phyloP scores from a whole-genome alignment of 2,797 vertebrate genomes.

The Ammospiza maritima region DNA sequence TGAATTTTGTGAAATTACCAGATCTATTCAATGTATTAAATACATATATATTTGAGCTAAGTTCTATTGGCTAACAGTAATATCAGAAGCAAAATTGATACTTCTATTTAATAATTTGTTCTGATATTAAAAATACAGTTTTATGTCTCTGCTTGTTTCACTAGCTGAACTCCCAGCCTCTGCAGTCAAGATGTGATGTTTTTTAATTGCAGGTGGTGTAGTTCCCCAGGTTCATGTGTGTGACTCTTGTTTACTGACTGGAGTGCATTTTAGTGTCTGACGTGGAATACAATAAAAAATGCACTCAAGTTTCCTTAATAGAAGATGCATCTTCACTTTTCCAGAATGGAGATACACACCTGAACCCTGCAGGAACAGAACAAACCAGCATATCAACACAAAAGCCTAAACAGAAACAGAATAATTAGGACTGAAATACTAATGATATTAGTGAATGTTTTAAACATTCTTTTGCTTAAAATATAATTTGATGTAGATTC shows the following conservation, averaged over 20 bases:
- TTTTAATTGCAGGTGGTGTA: not conserved
- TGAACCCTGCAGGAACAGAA: not conserved
- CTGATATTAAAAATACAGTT: not conserved
- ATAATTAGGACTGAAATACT: not conserved
- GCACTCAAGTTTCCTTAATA: not conserved
- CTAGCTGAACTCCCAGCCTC: not conserved
- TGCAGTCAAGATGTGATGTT: not conserved
- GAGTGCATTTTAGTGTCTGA: not conserved
- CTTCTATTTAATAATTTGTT: not conserved
- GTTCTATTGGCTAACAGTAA: not conserved
- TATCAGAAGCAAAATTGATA: not conserved
- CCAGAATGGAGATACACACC: not conserved
- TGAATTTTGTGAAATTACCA: not conserved
- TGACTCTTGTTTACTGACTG: not conserved
- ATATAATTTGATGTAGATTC: not conserved
- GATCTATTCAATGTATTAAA: not conserved
- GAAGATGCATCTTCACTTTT: not conserved
- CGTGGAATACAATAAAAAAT: not conserved
- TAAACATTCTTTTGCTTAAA: not conserved
- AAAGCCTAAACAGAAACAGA: not conserved
- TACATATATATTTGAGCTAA: not conserved
- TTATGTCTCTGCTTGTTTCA: not conserved
- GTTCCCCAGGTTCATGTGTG: not conserved
- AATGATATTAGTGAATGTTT: not conserved
- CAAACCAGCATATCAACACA: not conserved